These are phyloP conservation scores for Scaptomyza parva DNA, from an alignment of 2,888 invertebrate species.

Conservation along the genomic window DNA sequence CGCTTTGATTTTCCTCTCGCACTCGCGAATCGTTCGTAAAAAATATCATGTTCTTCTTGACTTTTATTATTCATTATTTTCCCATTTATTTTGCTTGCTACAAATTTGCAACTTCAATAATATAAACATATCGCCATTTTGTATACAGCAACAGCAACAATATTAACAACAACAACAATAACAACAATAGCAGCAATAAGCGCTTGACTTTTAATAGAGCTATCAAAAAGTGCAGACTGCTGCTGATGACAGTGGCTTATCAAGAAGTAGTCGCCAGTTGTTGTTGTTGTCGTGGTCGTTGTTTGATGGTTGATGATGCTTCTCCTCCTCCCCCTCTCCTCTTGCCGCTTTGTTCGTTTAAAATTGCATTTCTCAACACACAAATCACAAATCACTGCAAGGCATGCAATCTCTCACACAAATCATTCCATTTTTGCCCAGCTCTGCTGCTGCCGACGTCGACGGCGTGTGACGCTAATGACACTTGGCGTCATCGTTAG, in stretches of 20 bases:
- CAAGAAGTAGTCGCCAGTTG: constrained; percentile 55
- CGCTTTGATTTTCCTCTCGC: constrained; percentile 18
- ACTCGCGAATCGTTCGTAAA: constrained; percentile 67
- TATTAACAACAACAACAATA: neutral
- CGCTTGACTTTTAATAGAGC: constrained; percentile 66
- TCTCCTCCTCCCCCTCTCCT: neutral
- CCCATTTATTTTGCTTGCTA: constrained; percentile 72
- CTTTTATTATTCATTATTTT: constrained; percentile 84
- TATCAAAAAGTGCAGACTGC: constrained; percentile 65
- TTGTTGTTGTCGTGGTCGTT: constrained; percentile 29
- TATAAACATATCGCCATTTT: constrained; percentile 50
- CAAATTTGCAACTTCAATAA: constrained; percentile 53
- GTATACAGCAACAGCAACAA: constrained; percentile 7
- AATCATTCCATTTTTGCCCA: constrained; percentile 74
- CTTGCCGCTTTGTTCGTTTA: constrained; percentile 56
- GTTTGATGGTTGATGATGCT: constrained; percentile 23
- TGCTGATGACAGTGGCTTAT: constrained; percentile 70
- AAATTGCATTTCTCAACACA: constrained; percentile 80
- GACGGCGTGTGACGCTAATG: constrained; percentile 77
- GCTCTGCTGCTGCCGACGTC: constrained; percentile 9
- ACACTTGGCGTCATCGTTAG: constrained; percentile 60
- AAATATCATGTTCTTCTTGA: constrained; percentile 82
- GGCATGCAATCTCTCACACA: constrained; percentile 80
- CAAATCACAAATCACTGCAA: constrained; percentile 77
- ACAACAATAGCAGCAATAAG: neutral